phyloP scores from a whole-genome alignment of 2,113 vertebrate genomes.

The Cairina moschata region DNA sequence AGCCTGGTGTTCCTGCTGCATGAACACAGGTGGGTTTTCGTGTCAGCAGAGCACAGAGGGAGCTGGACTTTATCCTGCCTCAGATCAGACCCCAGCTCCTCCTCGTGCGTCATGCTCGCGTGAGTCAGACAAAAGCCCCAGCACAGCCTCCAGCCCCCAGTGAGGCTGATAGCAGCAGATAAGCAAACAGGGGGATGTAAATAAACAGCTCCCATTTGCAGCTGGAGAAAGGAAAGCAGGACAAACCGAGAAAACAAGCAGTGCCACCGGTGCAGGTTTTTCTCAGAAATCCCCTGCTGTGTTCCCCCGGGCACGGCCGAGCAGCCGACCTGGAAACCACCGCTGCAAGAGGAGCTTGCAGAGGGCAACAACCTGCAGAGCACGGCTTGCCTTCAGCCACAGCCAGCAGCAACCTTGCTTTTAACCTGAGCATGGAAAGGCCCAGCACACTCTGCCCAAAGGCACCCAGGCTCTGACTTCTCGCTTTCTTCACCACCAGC shows the following conservation, averaged over 20 bases:
- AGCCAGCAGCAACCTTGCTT: neutral
- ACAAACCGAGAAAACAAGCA: neutral
- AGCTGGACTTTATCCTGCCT: neutral
- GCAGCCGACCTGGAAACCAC: neutral
- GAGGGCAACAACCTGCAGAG: neutral
- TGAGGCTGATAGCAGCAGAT: neutral
- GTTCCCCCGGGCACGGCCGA: neutral
- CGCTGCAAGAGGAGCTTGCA: neutral
- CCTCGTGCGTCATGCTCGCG: neutral
- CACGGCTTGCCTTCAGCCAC: neutral
- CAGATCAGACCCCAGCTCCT: slow-evolving; percentile 5
- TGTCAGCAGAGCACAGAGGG: fast-evolving
- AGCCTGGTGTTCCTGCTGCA: neutral
- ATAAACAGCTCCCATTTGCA: neutral
- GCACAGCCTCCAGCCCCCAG: neutral
- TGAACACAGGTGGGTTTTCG: neutral
- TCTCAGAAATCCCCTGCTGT: neutral
- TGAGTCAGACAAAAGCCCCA: slow-evolving; percentile 37
- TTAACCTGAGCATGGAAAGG: neutral
- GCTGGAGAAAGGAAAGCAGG: neutral
- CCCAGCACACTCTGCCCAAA: neutral
- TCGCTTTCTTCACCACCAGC: neutral
- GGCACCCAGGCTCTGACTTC: neutral
- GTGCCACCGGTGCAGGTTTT: fast-evolving
- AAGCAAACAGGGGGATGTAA: neutral